Conservation (phyloP, 2,797 vertebrate genomes). For the Nannoperca australis region DNA sequence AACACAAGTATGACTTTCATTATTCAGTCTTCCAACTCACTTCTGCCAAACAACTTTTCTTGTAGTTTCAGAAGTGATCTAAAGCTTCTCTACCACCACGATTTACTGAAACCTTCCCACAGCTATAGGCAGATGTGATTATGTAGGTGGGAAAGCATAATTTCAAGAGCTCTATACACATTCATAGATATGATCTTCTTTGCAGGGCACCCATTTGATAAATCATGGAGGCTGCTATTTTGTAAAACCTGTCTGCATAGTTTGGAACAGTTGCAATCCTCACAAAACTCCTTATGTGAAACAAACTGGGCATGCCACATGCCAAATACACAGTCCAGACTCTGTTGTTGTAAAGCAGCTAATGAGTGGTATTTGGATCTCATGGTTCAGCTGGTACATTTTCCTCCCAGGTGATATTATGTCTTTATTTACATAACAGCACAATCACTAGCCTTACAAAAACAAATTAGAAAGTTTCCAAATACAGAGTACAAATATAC, state of each 20-base stretch:
- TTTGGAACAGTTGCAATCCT: constrained; percentile 14
- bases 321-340: not conserved
- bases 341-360: constrained; percentile 11
- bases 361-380: constrained; percentile 5
- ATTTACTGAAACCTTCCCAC: constrained; percentile 32
- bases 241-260: constrained; percentile 6
- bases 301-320: not conserved
- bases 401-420: constrained; percentile 19
- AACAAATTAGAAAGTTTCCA: constrained; percentile 24
- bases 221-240: not conserved
- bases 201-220: not conserved
- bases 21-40: not conserved
- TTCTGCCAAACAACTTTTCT: constrained; percentile 11
- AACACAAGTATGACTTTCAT: not conserved
- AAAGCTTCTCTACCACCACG: not conserved
- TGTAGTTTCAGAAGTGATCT: constrained; percentile 13
- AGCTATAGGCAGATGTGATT: constrained; percentile 21
- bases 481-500: constrained; percentile 7
- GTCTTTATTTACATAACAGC: constrained; percentile 16
- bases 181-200: constrained; percentile 1
- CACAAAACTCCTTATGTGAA: constrained; percentile 4
- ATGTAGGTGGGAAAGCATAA: not conserved
- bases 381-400: constrained; percentile 15
- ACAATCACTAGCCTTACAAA: constrained; percentile 9
- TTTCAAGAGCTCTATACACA: constrained; percentile 6